Percentiles rank a stretch among this genome's conserved stretches.
phyloP scores from a whole-genome alignment of 2,113 vertebrate genomes.

The Clarias gariepinus region DNA sequence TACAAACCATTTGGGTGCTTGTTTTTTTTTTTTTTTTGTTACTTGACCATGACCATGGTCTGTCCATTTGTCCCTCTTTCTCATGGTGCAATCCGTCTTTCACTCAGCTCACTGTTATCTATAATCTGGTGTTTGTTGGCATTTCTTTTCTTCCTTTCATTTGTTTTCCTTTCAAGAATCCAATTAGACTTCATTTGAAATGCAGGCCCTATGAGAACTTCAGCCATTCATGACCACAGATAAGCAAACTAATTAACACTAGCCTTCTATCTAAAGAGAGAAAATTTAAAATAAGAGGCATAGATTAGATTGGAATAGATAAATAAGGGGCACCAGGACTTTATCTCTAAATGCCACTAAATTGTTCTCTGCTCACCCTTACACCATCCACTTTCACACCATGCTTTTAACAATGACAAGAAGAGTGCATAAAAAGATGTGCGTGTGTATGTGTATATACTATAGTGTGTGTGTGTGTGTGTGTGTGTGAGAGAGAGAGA shows the following conservation, averaged over 20 bases:
- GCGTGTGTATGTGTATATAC: not conserved
- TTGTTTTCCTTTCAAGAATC: constrained; percentile 73
- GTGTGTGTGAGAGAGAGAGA: too few relatives aligned
- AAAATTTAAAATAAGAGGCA: constrained; percentile 68
- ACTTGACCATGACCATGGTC: constrained; percentile 68
- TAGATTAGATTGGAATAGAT: constrained; percentile 74
- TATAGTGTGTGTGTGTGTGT: not conserved
- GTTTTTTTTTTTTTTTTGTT: constrained; percentile 66
- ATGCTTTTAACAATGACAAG: constrained; percentile 33
- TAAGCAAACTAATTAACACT: constrained; percentile 77
- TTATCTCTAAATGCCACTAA: constrained; percentile 59
- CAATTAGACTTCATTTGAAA: constrained; percentile 76
- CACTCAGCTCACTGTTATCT: constrained; percentile 62
- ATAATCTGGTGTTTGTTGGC: constrained; percentile 50
- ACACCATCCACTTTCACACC: constrained; percentile 55
- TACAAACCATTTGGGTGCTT: constrained; percentile 47
- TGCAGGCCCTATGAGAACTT: constrained; percentile 67
- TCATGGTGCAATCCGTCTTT: constrained; percentile 47
- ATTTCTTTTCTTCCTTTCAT: constrained; percentile 64
- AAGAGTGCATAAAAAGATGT: not conserved
- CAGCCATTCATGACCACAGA: constrained; percentile 70
- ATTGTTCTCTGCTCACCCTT: constrained; percentile 53
- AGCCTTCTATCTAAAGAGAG: constrained; percentile 64
- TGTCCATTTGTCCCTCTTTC: constrained; percentile 54
- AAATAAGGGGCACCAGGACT: constrained; percentile 62